Evolutionary conservation across 1,140 invertebrate species (phyloP), one percentile per base, ranked within the genome.

Genomic region (Popillia japonica): DNA sequence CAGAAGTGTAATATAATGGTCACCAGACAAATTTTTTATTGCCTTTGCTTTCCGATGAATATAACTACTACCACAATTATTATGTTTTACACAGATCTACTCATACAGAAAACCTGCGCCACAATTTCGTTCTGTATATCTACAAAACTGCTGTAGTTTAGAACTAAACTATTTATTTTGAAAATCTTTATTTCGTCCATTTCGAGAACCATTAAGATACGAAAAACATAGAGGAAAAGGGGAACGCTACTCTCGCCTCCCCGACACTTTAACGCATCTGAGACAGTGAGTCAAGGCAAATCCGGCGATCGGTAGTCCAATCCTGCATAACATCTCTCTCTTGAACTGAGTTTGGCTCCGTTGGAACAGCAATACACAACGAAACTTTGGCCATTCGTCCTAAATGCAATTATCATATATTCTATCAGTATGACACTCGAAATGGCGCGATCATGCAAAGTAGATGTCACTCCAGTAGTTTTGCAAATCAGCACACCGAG

Each of bases 361-460:
- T 81, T 80, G 79, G 78, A 80, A 80, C 79, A 59, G 74, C 78
- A 79, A 83, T 81, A 83, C 79, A 81, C 20, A 74, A 77, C 78
- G 79, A 83, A 83, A 83, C 81, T 83, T 83, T 82, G 74, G 81
- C 80, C 80, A 82, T 83, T 83, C 79, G 79, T 83, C 80, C 80
- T 72, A 77, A 80, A 77, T 76, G 80, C 82, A 83, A 83, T 83
- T 83, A 83, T 83, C 82, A 83, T 83, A 83, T 83, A 83, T 83
- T 78, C 79, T 77, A 75, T 77, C 79, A 77, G 81, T 81, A 83
- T 82, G 82, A 83, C 82, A 83, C 77, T 79, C 73, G 77, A 78
- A 83, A 83, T 78, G 80, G 80, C 78, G 59, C 78, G 79, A 81
- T 82, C 82, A 83, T 83, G 82, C 82, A 83, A 83, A 83, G 79